A percentile compares a stretch with the other conserved stretches of the same genome.
Evolutionary conservation across 2,888 invertebrate genomes (phyloP).

Genomic region (Palloptera scutellata): DNA sequence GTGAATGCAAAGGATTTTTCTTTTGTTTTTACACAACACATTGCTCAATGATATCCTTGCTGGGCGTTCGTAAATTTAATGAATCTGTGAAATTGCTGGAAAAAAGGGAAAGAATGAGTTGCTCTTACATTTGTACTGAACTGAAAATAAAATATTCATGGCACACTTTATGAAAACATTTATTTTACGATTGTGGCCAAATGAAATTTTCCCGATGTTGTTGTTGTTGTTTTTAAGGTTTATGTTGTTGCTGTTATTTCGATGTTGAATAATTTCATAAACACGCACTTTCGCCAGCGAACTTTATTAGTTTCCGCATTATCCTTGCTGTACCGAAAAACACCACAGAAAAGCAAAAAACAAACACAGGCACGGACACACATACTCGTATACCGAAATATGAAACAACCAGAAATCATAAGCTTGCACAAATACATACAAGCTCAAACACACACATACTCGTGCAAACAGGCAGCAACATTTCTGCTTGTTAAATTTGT

Average conservation of each 20-base stretch:
- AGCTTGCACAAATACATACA: conserved; percentile 12
- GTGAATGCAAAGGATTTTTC: too few species aligned
- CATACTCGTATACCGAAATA: neutral
- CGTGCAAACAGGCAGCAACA: neutral
- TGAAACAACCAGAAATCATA: conserved; percentile 10
- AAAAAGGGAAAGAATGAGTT: too few species aligned
- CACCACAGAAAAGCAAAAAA: conserved; percentile 11
- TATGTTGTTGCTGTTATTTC: conserved; percentile 4
- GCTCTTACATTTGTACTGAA: neutral
- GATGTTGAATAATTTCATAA: conserved; percentile 35
- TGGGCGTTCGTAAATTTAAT: too few species aligned
- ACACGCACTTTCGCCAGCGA: conserved; percentile 29
- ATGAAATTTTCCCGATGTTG: conserved; percentile 15
- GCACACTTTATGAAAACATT: conserved; percentile 33
- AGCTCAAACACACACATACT: neutral
- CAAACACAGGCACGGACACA: neutral
- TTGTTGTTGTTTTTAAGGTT: neutral
- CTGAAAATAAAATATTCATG: conserved; percentile 23
- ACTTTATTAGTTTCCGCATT: conserved; percentile 43
- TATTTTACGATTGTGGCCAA: conserved; percentile 38
- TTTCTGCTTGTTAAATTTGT: conserved; percentile 32
- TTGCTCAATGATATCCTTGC: too few species aligned
- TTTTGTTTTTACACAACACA: too few species aligned
- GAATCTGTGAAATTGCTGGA: too few species aligned
- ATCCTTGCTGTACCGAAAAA: conserved; percentile 23